Evolutionary conservation across 2,888 invertebrate genomes (phyloP), one percentile per base, ranked within the genome.

Genomic region (Hanleya hanleyi): DNA sequence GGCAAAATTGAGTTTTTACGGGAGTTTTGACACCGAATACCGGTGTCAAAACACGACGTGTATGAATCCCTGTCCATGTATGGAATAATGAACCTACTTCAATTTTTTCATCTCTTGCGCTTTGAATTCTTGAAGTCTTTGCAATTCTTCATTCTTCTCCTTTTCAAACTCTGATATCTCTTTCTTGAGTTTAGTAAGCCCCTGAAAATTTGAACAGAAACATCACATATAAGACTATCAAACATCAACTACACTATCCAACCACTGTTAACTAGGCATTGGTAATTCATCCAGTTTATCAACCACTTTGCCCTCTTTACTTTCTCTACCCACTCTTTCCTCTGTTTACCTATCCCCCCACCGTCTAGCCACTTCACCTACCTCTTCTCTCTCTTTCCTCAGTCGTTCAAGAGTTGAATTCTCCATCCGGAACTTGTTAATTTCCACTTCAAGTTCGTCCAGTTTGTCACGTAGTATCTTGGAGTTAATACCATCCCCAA

Each of bases 101-200:
- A 90, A 74, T 79, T 90, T 90, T 77, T 86, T 89, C 78, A 86
- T 86, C 78, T 91, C 91, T 71, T 88, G 86, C 4, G 77, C 78
- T 69, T 88, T 88, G 76, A 86, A 88, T 65, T 89, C 88, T 67
- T 89, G 85, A 29, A 90, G 76, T 71, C 88, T 77, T 41, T 80
- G 81, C 29, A 89, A 73, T 71, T 90, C 90, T 6, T 81, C 83
- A 57, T 81, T 79, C 69, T 89, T 90, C 76, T 88, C 88, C 68
- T 84, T 87, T 67, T 90, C 89, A 82, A 90, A 90, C 49, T 85
- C 86, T 12, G 78, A 77, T 73, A 89, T 87, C 77, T 90, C 89
- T 73, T 88, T 87, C 71, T 88, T 89, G 73, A 90, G 76, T 65
- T 86, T 86, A 29, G 78, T 73, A 67, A 89, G 70, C 29, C 88